Evolutionary conservation across 1,140 invertebrate genomes (phyloP).

Genomic region (Mactra quadrangularis): DNA sequence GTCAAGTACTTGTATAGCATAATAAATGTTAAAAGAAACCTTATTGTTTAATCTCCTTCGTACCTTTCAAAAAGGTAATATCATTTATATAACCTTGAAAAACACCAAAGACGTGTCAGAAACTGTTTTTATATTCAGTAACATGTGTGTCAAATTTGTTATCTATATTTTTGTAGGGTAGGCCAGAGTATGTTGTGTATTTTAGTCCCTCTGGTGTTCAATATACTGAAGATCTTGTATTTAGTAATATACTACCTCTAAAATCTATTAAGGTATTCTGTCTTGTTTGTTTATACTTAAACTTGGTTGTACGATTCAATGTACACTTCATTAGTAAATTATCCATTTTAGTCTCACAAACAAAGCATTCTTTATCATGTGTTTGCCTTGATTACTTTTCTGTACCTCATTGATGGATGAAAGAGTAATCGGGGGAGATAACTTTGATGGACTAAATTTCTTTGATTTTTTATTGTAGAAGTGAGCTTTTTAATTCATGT

Average conservation of each 20-base stretch:
- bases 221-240: conserved; percentile 51
- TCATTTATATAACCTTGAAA: no score
- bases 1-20: no score
- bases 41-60: no score
- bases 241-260: conserved; percentile 3
- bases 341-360: not conserved
- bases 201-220: conserved; percentile 62
- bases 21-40: no score
- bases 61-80: no score
- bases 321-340: not conserved
- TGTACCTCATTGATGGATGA: not conserved
- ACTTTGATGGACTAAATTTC: no score
- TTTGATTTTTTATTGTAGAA: not conserved
- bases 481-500: no score
- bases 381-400: not conserved
- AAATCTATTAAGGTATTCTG: conserved; percentile 35
- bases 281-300: not conserved
- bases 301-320: not conserved
- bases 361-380: not conserved
- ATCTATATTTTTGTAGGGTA: conserved; percentile 38
- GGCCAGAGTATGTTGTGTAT: conserved; percentile 56
- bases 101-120: no score
- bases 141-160: no score
- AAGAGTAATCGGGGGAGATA: not conserved
- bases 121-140: no score